Evolutionary conservation across 2,113 vertebrate species (phyloP).

Genomic region (Eidolon helvum): DNA sequence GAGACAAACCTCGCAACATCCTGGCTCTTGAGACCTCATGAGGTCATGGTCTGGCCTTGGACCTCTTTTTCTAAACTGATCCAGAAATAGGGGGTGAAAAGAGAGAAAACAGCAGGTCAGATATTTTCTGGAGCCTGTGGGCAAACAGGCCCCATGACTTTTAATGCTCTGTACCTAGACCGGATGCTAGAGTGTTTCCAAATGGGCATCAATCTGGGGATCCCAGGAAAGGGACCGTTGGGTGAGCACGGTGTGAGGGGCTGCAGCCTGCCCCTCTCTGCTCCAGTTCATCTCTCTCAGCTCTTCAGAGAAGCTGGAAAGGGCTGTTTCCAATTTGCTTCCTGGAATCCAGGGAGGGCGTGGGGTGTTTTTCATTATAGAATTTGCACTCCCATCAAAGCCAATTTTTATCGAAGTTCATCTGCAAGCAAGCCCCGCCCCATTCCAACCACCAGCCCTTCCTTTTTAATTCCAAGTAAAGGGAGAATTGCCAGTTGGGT

Average conservation of each 20-base stretch:
- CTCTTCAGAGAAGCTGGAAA: not conserved
- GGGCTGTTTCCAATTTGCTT: conserved; percentile 81
- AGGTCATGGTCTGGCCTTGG: not conserved
- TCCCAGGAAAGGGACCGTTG: not conserved
- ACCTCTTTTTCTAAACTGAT: not conserved
- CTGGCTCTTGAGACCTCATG: not conserved
- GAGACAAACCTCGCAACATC: not conserved
- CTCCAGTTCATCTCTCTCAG: not conserved
- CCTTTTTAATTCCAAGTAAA: not conserved
- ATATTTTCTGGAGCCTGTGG: not conserved
- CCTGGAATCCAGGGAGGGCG: conserved; percentile 62
- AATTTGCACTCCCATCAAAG: conserved; percentile 51
- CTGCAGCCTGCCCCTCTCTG: not conserved
- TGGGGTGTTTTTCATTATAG: conserved; percentile 40
- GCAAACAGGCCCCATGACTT: not conserved
- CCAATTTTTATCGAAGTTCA: not conserved
- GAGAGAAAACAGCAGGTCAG: not conserved
- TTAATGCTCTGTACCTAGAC: not conserved
- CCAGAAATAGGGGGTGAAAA: not conserved
- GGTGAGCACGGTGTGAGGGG: not conserved
- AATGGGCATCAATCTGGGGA: not conserved
- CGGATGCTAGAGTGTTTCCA: not conserved
- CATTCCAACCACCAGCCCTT: not conserved
- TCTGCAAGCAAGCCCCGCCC: not conserved
- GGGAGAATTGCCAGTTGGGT: not conserved